Base-by-base conservation (phyloP, 2,888 invertebrate genomes). In the Marronus borbonicus region DNA sequence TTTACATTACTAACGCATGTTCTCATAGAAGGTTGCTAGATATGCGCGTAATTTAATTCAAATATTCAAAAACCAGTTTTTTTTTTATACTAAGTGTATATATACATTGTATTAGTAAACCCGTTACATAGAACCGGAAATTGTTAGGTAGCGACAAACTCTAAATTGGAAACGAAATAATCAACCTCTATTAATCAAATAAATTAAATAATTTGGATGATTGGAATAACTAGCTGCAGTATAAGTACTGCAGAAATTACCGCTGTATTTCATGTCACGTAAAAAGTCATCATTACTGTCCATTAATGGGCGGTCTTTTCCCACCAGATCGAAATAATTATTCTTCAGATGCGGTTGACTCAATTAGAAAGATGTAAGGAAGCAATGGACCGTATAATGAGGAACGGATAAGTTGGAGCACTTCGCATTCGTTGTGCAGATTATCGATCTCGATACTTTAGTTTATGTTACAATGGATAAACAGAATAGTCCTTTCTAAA, bases 341-440 rank as follows among this genome's bases (percentile, higher is more conserved):
- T 44, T 66, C n/a, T 39, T 14, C 65, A 44, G 65, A 66, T 66
- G 39, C 39, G 44, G 39, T 66, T 39, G 65, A 44, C 39, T 10
- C 36, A 66, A 44, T 66, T 39, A 66, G 36, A 20, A 66, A 66
- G 65, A 65, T 39, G 14, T n/a, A n/a, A 65, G 39, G 31, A 39
- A 66, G n/a, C 17, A 66, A 39, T 66, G 65, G 39, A 66, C 39
- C 65, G 65, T 66, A 39, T 66, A 39, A 44, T 65, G 44, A n/a
- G 20, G 20, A 55, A 4, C 20, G 20, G 55, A 20, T 20, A 55
- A 55, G 55, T 20, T 44, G 12, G 10, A 44, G 8, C 31, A 4
- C 4, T 31, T 31, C 31, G 31, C 5, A 31, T 31, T 31, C 31
- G 31, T 31, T 4, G 31, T 4, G 31, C 31, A 31, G 31, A 31